These are phyloP conservation scores for Ceratina japonica DNA, from an alignment of 1,140 invertebrate genomes.

Conservation along the genomic window DNA sequence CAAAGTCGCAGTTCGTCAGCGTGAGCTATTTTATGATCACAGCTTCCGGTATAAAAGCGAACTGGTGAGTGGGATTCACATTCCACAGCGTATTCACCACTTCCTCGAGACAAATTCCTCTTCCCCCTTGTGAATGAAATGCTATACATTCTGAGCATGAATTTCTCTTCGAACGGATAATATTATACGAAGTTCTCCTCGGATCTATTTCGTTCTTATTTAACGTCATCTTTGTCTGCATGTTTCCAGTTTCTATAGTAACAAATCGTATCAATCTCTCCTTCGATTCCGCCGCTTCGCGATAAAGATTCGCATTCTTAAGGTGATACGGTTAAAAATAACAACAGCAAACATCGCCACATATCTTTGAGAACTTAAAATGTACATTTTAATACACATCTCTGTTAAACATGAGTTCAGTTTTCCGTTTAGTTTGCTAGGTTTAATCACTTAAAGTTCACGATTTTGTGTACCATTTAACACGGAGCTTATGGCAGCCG, in stretches of 20 bases:
- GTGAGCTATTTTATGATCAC: constrained; percentile 92
- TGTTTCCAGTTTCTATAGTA: constrained; percentile 93
- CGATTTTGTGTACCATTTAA: too few species aligned
- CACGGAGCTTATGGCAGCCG: too few species aligned
- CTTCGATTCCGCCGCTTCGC: neutral
- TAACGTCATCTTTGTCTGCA: constrained; percentile 93
- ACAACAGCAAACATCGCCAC: too few species aligned
- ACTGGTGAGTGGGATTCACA: constrained; percentile 84
- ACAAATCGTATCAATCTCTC: neutral
- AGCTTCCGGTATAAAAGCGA: constrained; percentile 95
- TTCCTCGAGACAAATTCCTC: constrained; percentile 87
- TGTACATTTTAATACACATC: too few species aligned
- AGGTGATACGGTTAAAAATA: too few species aligned
- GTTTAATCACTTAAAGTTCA: too few species aligned
- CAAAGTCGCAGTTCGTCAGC: constrained; percentile 92
- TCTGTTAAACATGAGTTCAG: too few species aligned
- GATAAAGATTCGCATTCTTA: neutral
- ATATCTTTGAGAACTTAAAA: too few species aligned
- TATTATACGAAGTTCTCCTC: constrained; percentile 95
- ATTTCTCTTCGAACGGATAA: constrained; percentile 97
- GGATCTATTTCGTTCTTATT: constrained; percentile 86
- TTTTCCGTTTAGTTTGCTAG: too few species aligned
- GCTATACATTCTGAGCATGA: constrained; percentile 90
- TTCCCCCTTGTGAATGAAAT: constrained; percentile 96
- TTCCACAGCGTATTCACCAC: constrained; percentile 86